A percentile compares a stretch with the other conserved stretches of the same genome.
These are phyloP conservation scores for Mayetiola destructor DNA, from an alignment of 2,888 invertebrate species.

Conservation along the genomic window DNA sequence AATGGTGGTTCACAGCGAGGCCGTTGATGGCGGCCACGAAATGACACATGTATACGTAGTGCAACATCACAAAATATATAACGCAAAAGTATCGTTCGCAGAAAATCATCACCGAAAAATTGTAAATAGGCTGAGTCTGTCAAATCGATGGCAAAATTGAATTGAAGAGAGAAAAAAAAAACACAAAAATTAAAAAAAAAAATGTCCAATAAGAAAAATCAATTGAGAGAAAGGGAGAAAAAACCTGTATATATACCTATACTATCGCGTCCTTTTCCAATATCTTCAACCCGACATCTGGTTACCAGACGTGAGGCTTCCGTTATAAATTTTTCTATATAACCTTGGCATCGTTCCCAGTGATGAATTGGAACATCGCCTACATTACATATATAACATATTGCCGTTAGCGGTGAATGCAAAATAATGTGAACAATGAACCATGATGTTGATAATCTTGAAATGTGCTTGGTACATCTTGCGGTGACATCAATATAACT, in stretches of 20 bases:
- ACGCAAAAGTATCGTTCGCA: conserved; percentile 72
- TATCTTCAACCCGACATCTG: conserved; percentile 64
- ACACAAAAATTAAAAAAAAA: background rate
- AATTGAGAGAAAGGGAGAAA: no score
- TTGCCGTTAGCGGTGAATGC: conserved; percentile 82
- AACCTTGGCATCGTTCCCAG: conserved; percentile 82
- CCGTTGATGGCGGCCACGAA: conserved; percentile 69
- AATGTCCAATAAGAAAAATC: no score
- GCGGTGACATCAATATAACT: conserved; percentile 84
- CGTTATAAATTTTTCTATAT: conserved; percentile 75
- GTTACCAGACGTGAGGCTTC: conserved; percentile 75
- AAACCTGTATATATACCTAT: no score
- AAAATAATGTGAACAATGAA: conserved; percentile 89
- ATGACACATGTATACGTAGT: conserved; percentile 72
- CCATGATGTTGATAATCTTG: conserved; percentile 78
- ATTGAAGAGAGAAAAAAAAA: background rate
- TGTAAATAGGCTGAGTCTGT: conserved; percentile 57
- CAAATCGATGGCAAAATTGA: conserved; percentile 20
- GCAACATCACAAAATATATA: conserved; percentile 90
- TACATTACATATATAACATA: conserved; percentile 83
- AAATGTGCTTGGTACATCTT: conserved; percentile 72
- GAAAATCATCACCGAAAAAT: conserved; percentile 90
- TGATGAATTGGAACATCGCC: conserved; percentile 67
- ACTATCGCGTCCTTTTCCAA: conserved; percentile 36
- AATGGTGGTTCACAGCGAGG: conserved; percentile 74